Evolutionary conservation across 2,888 invertebrate species (phyloP), one percentile per base, ranked within the genome.

Genomic region (Eilema sororculum): DNA sequence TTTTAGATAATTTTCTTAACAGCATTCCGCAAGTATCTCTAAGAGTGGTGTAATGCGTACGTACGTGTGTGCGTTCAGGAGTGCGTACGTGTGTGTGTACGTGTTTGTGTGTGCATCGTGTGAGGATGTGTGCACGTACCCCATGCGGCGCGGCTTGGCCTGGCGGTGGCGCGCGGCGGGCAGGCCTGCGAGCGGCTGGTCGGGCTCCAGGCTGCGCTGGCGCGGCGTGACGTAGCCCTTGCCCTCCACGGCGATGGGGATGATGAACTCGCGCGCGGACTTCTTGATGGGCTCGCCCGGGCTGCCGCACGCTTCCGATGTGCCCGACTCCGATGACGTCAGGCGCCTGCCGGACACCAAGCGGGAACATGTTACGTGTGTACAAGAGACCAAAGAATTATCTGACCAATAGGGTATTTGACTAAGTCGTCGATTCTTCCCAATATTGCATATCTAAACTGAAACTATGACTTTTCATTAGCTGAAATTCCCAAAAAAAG

Each of bases 181-280:
- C 16, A 24, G 59, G 24, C 28, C 24, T 2, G 64, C 59, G 33
- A 33, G 30, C 59, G 93, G 76, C 71, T 78, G 80, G 84, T 97
- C 97, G 22, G 97, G 97, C 88, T 98, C 98, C 72, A 98, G 94
- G 89, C 98, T 97, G 78, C 97, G 97, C 73, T 94, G 95, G 1
- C 95, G 95, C 30, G 98, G 97, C 30, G 97, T 97, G 9, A 98
- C 97, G 89, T 97, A 98, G 74, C 98, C 98, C 75, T 98, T 98
- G 81, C 98, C 98, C 91, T 98, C 98, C 69, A 98, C 97, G 24
- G 98, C 98, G 86, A 98, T 98, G n/a, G 98, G 98, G 91, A 98
- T 98, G 85, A 98, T 98, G 87, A 98, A 98, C 93, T 98, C 98
- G 60, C 98, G 96, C 22, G 98, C 98, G 20, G 98, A 98, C 93